Conservation (phyloP, 1,140 invertebrate species). For the Adoxophyes honmai region DNA sequence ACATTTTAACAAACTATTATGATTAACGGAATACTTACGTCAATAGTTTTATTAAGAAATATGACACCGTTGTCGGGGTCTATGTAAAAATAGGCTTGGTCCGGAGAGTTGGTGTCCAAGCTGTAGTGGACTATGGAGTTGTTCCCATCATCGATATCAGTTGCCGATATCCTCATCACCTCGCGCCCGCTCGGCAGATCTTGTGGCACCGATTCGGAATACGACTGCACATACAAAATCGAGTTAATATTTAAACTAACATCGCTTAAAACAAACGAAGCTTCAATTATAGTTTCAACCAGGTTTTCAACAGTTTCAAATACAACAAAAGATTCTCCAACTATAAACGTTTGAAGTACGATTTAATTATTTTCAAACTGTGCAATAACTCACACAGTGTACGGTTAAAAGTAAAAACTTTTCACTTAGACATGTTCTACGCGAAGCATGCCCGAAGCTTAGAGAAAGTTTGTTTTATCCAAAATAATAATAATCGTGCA, state of each 20-base stretch:
- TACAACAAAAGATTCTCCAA: not conserved
- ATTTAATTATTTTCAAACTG: slow-evolving; percentile 21
- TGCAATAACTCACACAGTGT: slow-evolving; percentile 18
- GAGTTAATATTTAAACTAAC: not conserved
- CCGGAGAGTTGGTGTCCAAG: slow-evolving; percentile 77
- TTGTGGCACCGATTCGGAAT: slow-evolving; percentile 86
- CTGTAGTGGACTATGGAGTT: slow-evolving; percentile 87
- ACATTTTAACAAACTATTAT: too few species aligned
- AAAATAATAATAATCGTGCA: slow-evolving; percentile 75
- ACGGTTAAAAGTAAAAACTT: slow-evolving; percentile 24
- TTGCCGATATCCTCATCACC: slow-evolving; percentile 92
- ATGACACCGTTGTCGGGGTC: slow-evolving; percentile 88
- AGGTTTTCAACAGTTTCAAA: not conserved
- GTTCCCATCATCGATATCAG: slow-evolving; percentile 91
- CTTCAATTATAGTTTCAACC: too few species aligned
- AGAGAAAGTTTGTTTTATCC: slow-evolving; percentile 63
- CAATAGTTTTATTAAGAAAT: slow-evolving; percentile 83
- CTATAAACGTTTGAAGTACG: not conserved
- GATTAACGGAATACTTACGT: slow-evolving; percentile 76
- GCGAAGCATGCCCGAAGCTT: slow-evolving; percentile 74
- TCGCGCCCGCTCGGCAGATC: slow-evolving; percentile 83
- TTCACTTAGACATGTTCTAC: slow-evolving; percentile 60
- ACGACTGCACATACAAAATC: slow-evolving; percentile 78
- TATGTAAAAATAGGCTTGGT: slow-evolving; percentile 86
- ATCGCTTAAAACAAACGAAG: not conserved